A percentile compares a stretch with the other conserved stretches of the same genome.
These are phyloP conservation scores for Procambarus clarkii DNA, from an alignment of 1,140 invertebrate genomes.

Conservation along the genomic window DNA sequence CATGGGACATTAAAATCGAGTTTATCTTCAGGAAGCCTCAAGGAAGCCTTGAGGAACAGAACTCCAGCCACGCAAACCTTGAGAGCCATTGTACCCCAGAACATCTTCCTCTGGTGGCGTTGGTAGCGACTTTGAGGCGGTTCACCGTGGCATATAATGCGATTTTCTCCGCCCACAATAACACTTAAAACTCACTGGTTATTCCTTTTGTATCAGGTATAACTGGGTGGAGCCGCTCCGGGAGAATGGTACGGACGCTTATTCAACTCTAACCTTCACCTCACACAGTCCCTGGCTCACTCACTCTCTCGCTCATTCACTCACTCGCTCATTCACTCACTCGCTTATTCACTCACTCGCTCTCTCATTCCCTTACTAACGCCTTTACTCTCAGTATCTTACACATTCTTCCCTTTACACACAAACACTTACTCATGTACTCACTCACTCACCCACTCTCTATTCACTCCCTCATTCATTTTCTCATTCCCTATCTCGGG, in stretches of 20 bases:
- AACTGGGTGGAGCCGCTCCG: constrained; percentile 20
- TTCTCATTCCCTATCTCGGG: too few species aligned
- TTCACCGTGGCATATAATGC: constrained; percentile 41
- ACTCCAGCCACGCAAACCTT: neutral
- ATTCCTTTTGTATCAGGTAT: constrained; percentile 52
- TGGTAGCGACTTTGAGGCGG: constrained; percentile 54
- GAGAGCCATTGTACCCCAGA: neutral
- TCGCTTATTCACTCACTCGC: too few species aligned
- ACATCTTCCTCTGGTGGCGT: constrained; percentile 24
- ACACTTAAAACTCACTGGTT: constrained; percentile 66
- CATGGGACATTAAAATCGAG: too few species aligned
- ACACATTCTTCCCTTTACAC: too few species aligned
- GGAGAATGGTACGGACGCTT: constrained; percentile 15
- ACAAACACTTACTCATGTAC: too few species aligned
- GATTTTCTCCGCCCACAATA: constrained; percentile 52
- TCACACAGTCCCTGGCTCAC: too few species aligned
- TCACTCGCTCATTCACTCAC: too few species aligned
- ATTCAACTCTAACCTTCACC: neutral
- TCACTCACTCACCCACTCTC: too few species aligned
- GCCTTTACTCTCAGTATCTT: too few species aligned
- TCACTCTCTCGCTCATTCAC: too few species aligned
- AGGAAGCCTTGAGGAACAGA: constrained; percentile 9
- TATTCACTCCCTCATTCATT: too few species aligned
- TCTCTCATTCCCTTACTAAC: too few species aligned
- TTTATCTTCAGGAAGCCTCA: neutral